These are phyloP conservation scores for Philaethria dido DNA, from an alignment of 2,888 invertebrate species.

Conservation along the genomic window DNA sequence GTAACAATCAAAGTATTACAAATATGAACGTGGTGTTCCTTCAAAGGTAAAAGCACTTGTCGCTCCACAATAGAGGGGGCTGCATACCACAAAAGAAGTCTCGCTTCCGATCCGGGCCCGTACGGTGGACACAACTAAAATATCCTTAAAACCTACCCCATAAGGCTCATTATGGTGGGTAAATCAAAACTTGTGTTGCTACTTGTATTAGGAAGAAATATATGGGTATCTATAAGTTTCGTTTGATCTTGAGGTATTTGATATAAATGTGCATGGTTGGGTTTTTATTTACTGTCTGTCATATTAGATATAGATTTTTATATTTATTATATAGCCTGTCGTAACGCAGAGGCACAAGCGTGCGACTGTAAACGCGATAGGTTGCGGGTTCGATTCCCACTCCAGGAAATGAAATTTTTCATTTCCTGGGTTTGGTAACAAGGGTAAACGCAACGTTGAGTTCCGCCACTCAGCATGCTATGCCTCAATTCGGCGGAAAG, in stretches of 20 bases:
- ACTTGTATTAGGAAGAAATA: conserved; percentile 22
- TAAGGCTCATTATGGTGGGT: not conserved
- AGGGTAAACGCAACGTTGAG: too few relatives aligned
- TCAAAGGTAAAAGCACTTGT: conserved; percentile 65
- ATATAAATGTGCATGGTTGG: conserved; percentile 9
- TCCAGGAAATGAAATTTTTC: too few relatives aligned
- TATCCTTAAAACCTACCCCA: conserved; percentile 16
- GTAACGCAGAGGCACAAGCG: too few relatives aligned
- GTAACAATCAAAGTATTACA: conserved; percentile 26
- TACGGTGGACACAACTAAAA: conserved; percentile 26
- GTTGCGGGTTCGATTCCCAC: too few relatives aligned
- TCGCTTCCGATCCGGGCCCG: conserved; percentile 50
- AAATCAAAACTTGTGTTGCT: conserved; percentile 11
- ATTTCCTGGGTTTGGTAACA: too few relatives aligned
- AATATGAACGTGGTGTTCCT: conserved; percentile 47
- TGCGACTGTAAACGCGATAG: too few relatives aligned
- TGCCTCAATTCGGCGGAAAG: too few relatives aligned
- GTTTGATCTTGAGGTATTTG: conserved; percentile 20
- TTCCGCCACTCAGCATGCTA: too few relatives aligned
- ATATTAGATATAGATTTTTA: conserved; percentile 12
- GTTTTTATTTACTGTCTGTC: conserved; percentile 11
- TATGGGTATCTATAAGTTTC: conserved; percentile 16
- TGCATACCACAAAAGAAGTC: conserved; percentile 53
- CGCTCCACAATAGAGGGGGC: conserved; percentile 57
- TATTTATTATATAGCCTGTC: too few relatives aligned